Evolutionary conservation across 2,113 vertebrate genomes (phyloP), one percentile per base, ranked within the genome.

Genomic region (Apteryx mantelli): DNA sequence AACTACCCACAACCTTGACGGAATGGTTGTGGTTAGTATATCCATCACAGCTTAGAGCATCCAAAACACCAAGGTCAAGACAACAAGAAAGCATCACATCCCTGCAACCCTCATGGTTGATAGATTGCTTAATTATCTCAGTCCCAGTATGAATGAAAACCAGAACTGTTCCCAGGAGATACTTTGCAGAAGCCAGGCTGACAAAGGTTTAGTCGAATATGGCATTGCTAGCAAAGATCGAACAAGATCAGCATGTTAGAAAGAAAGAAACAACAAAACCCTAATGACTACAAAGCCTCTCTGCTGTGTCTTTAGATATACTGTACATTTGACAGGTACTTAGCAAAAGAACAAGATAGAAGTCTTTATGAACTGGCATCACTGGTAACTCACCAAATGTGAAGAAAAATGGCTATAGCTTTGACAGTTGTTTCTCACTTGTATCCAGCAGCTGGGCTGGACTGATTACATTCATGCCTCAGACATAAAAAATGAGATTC

Each of bases 71-170:
- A 97, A 98, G 97, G 96, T 98, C 97, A 97, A 88, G 87, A 97
- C 88, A 97, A 95, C 18, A 89, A 95, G 95, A 80, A 97, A 96
- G 82, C 65, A 84, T 89, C 82, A 71, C 28, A 93, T 75, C 22
- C 32, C 55, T 83, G 73, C 4, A 28, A 93, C 16, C 40, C 87
- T 95, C 87, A 74, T 4, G 63, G 64, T 11, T 98, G 97, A 98
- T 97, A 93, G 91, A 98, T 97, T 96, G 78, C 94, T 97, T 97
- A 96, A 98, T 98, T 98, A 97, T 96, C 53, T 91, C 65, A 63
- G 74, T 86, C 56, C 60, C 86, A 84, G 86, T 91, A 97, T 96
- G 86, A 97, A 93, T 91, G 73, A 95, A 96, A 95, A 22, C 34
- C 16, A 61, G 22, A 94, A 71, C 36, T 3, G 13, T 95, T 95